These are phyloP conservation scores for Archips crataeganus DNA, from an alignment of 2,888 invertebrate genomes.

Conservation along the genomic window DNA sequence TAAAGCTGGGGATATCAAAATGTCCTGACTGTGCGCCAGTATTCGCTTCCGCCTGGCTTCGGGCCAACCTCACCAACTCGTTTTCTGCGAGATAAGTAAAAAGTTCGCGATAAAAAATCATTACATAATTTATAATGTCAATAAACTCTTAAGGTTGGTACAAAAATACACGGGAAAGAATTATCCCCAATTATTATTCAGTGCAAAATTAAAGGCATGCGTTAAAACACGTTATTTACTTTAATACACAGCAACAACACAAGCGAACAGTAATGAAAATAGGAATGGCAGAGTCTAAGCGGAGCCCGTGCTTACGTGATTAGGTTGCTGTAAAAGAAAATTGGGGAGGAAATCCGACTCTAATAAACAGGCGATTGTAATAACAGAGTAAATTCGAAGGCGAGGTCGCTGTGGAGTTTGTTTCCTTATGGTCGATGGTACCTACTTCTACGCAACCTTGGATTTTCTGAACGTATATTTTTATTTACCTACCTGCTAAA, in stretches of 20 bases:
- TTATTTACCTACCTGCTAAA: not conserved
- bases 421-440: conserved; percentile 22
- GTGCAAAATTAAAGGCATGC: conserved; percentile 3
- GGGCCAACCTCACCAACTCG: conserved; percentile 66
- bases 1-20: conserved; percentile 70
- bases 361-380: conserved; percentile 42
- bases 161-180: not conserved
- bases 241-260: conserved; percentile 10
- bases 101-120: conserved; percentile 50
- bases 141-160: conserved; percentile 4
- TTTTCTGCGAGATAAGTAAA: conserved; percentile 57
- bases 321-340: conserved; percentile 42
- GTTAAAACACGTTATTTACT: not conserved
- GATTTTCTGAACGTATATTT: not conserved
- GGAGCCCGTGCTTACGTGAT: conserved; percentile 35
- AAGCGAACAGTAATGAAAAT: conserved; percentile 33
- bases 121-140: conserved; percentile 42
- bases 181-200: not conserved
- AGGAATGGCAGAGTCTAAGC: conserved; percentile 21
- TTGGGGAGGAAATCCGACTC: conserved; percentile 42
- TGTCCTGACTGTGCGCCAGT: conserved; percentile 72
- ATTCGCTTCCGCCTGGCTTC: conserved; percentile 73
- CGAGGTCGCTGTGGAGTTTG: conserved; percentile 24
- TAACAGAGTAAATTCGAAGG: conserved; percentile 37
- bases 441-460: not conserved